Conservation (phyloP, 2,797 vertebrate genomes). For the Phataginus tricuspis region DNA sequence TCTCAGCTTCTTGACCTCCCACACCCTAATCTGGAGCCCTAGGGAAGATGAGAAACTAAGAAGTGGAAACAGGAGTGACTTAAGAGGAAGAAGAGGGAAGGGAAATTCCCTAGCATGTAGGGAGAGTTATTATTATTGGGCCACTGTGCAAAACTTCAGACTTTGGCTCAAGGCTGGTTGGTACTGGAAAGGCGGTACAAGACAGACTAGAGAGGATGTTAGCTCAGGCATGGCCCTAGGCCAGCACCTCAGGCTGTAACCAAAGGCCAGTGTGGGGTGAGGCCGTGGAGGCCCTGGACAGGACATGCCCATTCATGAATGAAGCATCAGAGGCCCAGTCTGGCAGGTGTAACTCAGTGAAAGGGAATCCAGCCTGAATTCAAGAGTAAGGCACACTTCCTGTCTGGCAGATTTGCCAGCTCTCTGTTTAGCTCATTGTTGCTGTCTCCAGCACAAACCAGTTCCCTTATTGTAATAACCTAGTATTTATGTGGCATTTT, state of each 20-base stretch:
- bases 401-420: slow-evolving; percentile 42
- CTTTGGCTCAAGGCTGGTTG: slow-evolving; percentile 42
- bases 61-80: background rate
- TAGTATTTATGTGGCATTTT: slow-evolving; percentile 45
- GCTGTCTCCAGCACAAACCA: slow-evolving; percentile 29
- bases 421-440: slow-evolving; percentile 38
- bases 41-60: background rate
- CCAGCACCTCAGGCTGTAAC: slow-evolving; percentile 64
- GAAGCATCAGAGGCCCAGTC: slow-evolving; percentile 52
- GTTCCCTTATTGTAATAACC: slow-evolving; percentile 40
- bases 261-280: slow-evolving; percentile 7
- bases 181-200: slow-evolving; percentile 56
- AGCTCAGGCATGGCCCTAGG: slow-evolving; percentile 47
- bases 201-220: slow-evolving; percentile 51
- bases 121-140: background rate
- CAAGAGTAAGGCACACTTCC: slow-evolving; percentile 54
- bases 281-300: background rate
- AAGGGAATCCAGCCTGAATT: slow-evolving; percentile 65
- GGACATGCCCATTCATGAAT: slow-evolving; percentile 60
- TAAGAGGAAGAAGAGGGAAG: background rate
- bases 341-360: slow-evolving; percentile 66
- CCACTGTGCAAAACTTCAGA: slow-evolving; percentile 31
- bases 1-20: background rate
- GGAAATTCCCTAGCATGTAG: background rate
- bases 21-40: background rate